Conservation (phyloP, 2,113 vertebrate species). For the Apodemus sylvaticus region DNA sequence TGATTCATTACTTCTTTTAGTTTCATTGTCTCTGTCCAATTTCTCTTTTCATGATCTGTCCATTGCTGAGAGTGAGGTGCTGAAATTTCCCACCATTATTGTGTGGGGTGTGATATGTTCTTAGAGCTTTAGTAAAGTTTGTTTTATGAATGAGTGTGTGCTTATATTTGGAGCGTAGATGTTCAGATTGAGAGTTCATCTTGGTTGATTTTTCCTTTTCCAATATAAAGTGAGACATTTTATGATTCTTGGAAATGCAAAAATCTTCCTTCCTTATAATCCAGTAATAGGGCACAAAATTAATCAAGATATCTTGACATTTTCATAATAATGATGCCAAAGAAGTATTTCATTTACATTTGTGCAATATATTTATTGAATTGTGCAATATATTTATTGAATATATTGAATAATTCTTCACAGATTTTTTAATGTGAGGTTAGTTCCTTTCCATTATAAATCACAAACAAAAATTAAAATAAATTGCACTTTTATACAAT, state of each 20-base stretch:
- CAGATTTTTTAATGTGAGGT: neutral
- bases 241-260: neutral
- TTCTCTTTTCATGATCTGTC: no score
- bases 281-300: neutral
- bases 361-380: neutral
- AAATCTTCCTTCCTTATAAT: neutral
- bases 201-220: no score
- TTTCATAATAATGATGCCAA: neutral
- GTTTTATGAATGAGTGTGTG: no score
- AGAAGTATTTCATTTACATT: neutral
- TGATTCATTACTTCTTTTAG: no score
- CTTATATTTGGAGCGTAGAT: no score
- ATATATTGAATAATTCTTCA: neutral
- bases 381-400: neutral
- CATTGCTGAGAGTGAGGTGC: no score
- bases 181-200: no score
- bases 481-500: neutral
- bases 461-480: neutral
- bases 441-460: neutral
- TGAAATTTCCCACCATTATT: no score
- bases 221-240: no score
- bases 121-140: no score
- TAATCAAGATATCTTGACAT: slow-evolving; percentile 5
- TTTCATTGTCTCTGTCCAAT: no score
- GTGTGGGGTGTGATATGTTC: no score